phyloP scores from a whole-genome alignment of 2,113 vertebrate genomes.

The Odontophorus gujanensis region DNA sequence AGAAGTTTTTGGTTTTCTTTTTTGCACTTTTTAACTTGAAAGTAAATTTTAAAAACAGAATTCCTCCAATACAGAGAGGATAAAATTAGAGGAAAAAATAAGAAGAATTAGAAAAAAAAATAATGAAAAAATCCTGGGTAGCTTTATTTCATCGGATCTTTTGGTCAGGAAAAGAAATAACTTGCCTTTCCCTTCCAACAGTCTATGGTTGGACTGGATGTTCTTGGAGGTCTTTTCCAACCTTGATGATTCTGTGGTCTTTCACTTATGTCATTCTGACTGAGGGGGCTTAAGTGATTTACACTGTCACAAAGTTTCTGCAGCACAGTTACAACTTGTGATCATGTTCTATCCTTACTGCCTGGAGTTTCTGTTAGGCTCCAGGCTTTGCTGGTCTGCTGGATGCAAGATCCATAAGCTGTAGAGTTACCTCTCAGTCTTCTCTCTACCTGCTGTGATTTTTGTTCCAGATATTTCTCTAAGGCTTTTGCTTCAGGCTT shows the following conservation, averaged over 20 bases:
- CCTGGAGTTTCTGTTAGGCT: not conserved
- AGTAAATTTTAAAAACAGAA: not conserved
- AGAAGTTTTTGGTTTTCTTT: not conserved
- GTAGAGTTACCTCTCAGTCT: not conserved
- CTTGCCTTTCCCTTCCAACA: not conserved
- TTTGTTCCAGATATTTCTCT: not conserved
- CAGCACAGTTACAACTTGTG: not conserved
- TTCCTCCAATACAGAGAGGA: not conserved
- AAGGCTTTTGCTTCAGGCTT: not conserved
- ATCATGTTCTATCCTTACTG: not conserved
- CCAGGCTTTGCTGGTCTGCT: fast-evolving
- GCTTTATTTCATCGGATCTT: not conserved
- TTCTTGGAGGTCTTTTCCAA: too few species aligned
- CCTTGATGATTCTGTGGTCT: not conserved
- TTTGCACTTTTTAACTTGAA: not conserved
- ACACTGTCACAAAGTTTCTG: not conserved
- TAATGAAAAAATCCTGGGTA: not conserved
- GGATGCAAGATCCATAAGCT: not conserved
- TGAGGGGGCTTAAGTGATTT: not conserved
- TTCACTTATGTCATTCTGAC: not conserved
- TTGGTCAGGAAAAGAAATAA: not conserved
- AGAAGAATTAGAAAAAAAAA: not conserved
- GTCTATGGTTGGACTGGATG: too few species aligned
- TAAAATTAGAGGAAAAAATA: not conserved
- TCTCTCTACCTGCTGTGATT: not conserved